These are phyloP conservation scores for Cromileptes altivelis DNA, from an alignment of 2,113 vertebrate species.

Conservation along the genomic window DNA sequence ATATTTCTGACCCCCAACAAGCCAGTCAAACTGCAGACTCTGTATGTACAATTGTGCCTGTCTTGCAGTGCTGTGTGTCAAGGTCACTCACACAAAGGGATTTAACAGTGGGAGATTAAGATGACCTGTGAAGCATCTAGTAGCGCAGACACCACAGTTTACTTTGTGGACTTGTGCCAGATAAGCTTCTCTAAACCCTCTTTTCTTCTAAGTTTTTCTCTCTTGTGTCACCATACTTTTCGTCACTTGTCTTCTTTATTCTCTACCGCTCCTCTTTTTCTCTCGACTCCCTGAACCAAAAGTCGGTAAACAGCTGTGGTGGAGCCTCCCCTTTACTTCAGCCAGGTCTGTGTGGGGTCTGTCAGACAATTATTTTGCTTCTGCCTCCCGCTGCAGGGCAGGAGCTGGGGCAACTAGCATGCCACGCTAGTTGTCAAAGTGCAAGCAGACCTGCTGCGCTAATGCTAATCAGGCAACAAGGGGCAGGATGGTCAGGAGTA, in stretches of 20 bases:
- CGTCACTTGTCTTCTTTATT: not conserved
- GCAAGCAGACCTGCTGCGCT: slow-evolving; percentile 26
- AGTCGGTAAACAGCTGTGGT: slow-evolving; percentile 10
- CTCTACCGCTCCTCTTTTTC: too few species aligned
- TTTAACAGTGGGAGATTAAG: slow-evolving; percentile 24
- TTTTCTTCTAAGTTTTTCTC: too few species aligned
- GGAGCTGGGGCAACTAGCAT: not conserved
- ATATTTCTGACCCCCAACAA: slow-evolving; percentile 8
- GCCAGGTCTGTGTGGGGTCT: not conserved
- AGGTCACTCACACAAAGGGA: slow-evolving; percentile 46
- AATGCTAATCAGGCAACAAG: slow-evolving; percentile 36
- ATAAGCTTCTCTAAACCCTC: slow-evolving; percentile 2
- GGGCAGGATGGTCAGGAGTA: not conserved
- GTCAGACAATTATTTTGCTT: not conserved
- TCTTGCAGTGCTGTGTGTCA: not conserved
- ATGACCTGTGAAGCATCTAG: slow-evolving; percentile 6
- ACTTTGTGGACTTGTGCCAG: slow-evolving; percentile 15
- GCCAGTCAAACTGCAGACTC: slow-evolving; percentile 15
- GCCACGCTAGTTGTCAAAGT: slow-evolving; percentile 4
- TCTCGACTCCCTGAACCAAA: not conserved
- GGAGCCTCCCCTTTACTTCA: slow-evolving; percentile 1
- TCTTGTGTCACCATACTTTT: not conserved
- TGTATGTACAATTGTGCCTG: slow-evolving; percentile 4
- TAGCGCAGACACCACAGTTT: not conserved
- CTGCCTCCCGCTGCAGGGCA: not conserved